These are phyloP conservation scores for Odocoileus virginianus DNA, from an alignment of 2,113 vertebrate genomes.

Conservation along the genomic window DNA sequence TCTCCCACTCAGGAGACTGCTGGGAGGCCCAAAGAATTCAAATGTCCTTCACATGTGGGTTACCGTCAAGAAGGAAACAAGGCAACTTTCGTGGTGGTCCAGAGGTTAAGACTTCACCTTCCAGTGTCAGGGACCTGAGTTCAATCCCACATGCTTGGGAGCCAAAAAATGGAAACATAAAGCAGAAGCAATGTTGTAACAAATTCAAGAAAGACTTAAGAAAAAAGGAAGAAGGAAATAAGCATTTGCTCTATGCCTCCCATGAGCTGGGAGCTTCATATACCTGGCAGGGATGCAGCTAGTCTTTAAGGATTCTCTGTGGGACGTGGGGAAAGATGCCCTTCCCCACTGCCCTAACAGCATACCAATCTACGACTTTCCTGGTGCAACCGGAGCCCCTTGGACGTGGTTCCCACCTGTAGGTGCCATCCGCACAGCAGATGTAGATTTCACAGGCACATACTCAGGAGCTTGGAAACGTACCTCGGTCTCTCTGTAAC, in stretches of 20 bases:
- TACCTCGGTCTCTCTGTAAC: not conserved
- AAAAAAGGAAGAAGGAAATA: not conserved
- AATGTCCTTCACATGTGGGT: not conserved
- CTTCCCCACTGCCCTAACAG: not conserved
- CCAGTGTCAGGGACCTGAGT: accelerated
- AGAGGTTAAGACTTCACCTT: not conserved
- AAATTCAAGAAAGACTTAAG: not conserved
- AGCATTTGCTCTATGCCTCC: not conserved
- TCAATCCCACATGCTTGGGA: not conserved
- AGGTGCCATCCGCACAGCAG: accelerated
- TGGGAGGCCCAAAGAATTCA: not conserved
- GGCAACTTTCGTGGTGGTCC: not conserved
- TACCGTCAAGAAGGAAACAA: not conserved
- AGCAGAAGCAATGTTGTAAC: not conserved
- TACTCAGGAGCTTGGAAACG: not conserved
- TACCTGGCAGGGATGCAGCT: not conserved
- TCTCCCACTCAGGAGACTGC: not conserved
- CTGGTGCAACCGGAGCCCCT: not conserved
- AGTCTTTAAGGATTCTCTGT: not conserved
- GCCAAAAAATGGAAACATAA: not conserved
- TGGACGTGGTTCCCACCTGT: accelerated
- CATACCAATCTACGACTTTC: not conserved
- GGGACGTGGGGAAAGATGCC: not conserved
- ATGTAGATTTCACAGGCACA: not conserved
- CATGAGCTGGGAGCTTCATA: accelerated